phyloP scores from a whole-genome alignment of 2,888 invertebrate species.

The Cantharis nigra region DNA sequence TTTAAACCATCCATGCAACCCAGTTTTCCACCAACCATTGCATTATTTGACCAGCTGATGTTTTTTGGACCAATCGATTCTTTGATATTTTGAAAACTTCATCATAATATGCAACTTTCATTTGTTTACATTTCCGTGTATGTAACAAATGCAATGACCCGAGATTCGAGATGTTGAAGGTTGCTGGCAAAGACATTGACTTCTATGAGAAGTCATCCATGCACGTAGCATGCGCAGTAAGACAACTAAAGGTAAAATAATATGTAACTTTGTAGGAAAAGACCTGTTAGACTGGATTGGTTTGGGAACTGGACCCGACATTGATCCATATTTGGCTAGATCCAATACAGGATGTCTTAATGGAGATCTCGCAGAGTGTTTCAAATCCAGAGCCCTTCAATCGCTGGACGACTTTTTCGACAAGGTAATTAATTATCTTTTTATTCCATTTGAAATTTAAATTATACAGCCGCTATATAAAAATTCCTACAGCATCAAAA shows the following conservation, averaged over 20 bases:
- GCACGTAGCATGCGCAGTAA: not conserved
- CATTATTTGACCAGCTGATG: no score
- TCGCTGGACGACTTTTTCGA: slow-evolving; percentile 81
- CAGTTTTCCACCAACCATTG: no score
- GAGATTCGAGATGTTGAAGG: not conserved
- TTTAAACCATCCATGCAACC: no score
- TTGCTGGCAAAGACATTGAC: not conserved
- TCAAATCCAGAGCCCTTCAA: slow-evolving; percentile 77
- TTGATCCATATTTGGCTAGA: slow-evolving; percentile 77
- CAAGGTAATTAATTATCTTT: slow-evolving; percentile 53
- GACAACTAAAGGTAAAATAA: not conserved
- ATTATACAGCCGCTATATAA: not conserved
- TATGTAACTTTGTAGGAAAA: slow-evolving; percentile 56
- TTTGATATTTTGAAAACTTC: not conserved
- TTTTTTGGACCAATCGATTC: not conserved
- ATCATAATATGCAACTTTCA: not conserved
- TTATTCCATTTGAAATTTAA: not conserved
- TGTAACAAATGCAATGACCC: not conserved
- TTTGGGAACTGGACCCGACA: slow-evolving; percentile 71
- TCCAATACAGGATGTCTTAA: slow-evolving; percentile 75
- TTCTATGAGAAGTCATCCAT: not conserved
- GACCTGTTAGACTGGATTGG: slow-evolving; percentile 81
- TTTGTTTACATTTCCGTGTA: not conserved
- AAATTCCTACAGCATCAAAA: not conserved
- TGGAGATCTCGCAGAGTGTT: slow-evolving; percentile 84